Percentiles rank a stretch among this genome's conserved stretches.
Conservation (phyloP, 2,113 vertebrate species). For the Emydura subglobosa region DNA sequence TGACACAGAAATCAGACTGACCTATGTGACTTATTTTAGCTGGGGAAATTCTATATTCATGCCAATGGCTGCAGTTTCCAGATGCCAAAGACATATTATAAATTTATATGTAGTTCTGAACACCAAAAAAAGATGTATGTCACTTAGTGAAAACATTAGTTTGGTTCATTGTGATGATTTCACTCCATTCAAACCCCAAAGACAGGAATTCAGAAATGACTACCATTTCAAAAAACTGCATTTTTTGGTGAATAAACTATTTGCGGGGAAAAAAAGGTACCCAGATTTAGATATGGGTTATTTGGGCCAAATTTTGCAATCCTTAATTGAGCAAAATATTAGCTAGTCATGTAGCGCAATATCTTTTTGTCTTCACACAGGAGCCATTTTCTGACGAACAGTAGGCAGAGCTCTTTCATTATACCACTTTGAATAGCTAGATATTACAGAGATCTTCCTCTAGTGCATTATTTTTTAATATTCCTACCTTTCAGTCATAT, state of each 20-base stretch:
- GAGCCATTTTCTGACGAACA: not conserved
- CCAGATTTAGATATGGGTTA: not conserved
- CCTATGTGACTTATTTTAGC: not conserved
- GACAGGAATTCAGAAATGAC: not conserved
- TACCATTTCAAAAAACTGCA: not conserved
- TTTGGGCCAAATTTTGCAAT: conserved; percentile 38
- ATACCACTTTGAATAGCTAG: not conserved
- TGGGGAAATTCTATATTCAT: not conserved
- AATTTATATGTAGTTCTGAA: not conserved
- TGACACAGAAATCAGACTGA: conserved; percentile 14
- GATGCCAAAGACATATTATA: conserved; percentile 1
- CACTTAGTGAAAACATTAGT: conserved; percentile 55
- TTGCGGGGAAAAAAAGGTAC: not conserved
- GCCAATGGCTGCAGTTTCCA: not conserved
- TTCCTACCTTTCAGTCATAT: not conserved
- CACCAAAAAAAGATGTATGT: conserved; percentile 1
- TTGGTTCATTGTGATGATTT: conserved; percentile 54
- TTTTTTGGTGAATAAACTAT: no score
- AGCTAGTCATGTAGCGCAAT: not conserved
- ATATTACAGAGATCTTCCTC: not conserved
- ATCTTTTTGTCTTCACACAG: not conserved
- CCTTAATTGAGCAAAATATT: conserved; percentile 51
- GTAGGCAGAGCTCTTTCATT: not conserved
- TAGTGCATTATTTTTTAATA: not conserved
- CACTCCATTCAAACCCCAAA: conserved; percentile 46